Conservation (phyloP, 30 jellyfish, hydroid and myxozoan species). For the Mastigias papua region DNA sequence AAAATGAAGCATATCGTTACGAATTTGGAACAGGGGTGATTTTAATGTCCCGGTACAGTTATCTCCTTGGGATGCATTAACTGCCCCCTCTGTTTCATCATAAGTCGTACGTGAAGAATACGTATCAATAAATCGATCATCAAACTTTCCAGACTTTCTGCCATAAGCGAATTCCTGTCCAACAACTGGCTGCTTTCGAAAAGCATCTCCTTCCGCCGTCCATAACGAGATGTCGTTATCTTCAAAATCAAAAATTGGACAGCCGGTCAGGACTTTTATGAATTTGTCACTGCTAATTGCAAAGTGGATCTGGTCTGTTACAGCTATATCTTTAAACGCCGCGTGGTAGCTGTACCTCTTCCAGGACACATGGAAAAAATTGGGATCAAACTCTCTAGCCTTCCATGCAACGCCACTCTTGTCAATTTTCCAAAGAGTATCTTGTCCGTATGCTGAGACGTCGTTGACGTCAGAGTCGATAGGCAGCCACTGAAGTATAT, state of each 20-base stretch:
- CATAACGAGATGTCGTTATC: constrained; percentile 22
- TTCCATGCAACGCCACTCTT: constrained; percentile 11
- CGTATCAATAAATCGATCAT: constrained; percentile 46
- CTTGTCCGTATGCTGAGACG: constrained; percentile 36
- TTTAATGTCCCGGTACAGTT: constrained; percentile 33
- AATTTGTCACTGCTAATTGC: constrained; percentile 4
- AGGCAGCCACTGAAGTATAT: background rate
- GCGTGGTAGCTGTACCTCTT: constrained; percentile 17
- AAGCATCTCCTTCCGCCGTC: constrained; percentile 27
- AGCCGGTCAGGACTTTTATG: constrained; percentile 31
- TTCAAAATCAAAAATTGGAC: constrained; percentile 65
- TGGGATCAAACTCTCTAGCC: background rate
- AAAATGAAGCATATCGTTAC: constrained; percentile 33
- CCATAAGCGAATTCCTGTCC: background rate
- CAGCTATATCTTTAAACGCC: constrained; percentile 33
- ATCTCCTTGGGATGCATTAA: constrained; percentile 10
- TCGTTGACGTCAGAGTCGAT: background rate
- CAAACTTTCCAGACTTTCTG: constrained; percentile 34
- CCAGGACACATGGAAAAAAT: constrained; percentile 15
- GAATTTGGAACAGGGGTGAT: constrained; percentile 60
- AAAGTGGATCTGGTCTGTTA: constrained; percentile 18
- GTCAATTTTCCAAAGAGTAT: constrained; percentile 44
- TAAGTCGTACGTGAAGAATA: constrained; percentile 2
- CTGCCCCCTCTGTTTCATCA: background rate
- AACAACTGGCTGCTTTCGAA: constrained; percentile 39